Evolutionary conservation across 2,113 vertebrate genomes (phyloP), one percentile per base, ranked within the genome.

Genomic region (Oryzias woworae): DNA sequence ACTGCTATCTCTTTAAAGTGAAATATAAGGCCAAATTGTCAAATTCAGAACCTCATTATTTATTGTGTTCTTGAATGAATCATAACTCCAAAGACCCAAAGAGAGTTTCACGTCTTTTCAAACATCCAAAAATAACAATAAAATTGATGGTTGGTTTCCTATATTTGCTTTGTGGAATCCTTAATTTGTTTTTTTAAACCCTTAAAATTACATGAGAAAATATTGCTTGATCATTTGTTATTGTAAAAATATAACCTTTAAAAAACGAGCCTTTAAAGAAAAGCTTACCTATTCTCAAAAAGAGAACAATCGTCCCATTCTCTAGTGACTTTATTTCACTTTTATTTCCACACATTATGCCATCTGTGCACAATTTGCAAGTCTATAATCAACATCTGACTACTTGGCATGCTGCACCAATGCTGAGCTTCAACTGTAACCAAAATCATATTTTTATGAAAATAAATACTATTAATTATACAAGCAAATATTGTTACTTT

Each of bases 21-120:
- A 51, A 45, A 59, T 17, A 71, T 64, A 41, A 58, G 44, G 20
- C 28, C 17, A 2, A 65, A 69, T 66, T 53, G 50, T 43, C 17
- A 65, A 64, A 17, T 47, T 49, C 44, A 55, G 2, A 17, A 57
- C 15, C 13, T 56, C 15, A 7, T 51, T 16, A 53, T 36, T 12
- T 36, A 36, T 36, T 36, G 10, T 36, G 10, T 12, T 36, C 12
- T 17, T 61, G 4, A 61, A 18, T 23, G 5, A 42, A 55, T 73
- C 36, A 51, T 53, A 17, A 14, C 20, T 49, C 53, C n/a, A 31
- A 54, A 48, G 17, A 59, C 26, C 14, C 15, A 14, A 54, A 26
- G 52, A 12, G 3, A 7, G 54, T 51, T 74, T 47, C 14, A 55
- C 5, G n/a, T 2, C 1, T 17, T 41, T 1, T 44, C 53, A 54